Evolutionary conservation across 2,888 invertebrate species (phyloP).

Genomic region (Phrixothrix hirtus): DNA sequence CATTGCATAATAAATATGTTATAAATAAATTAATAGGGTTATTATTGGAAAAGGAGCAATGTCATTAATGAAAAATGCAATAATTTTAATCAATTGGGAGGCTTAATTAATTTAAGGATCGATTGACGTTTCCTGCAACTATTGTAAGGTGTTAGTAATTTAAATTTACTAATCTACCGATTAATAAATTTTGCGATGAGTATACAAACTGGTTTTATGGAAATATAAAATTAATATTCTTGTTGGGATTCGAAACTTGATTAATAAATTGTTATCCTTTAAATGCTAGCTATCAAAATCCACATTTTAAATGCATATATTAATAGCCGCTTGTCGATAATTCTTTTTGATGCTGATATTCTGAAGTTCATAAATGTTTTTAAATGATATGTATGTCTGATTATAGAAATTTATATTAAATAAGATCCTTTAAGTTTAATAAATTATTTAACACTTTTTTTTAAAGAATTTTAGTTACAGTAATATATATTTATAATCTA

Average conservation of each 20-base stretch:
- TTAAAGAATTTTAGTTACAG: too few relatives aligned
- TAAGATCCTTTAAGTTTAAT: too few relatives aligned
- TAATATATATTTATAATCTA: too few relatives aligned
- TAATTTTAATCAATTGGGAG: constrained; percentile 5
- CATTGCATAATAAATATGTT: constrained; percentile 1
- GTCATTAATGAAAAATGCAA: background rate
- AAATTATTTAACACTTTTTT: too few relatives aligned
- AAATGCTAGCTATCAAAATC: constrained; percentile 13
- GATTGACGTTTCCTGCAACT: constrained; percentile 20
- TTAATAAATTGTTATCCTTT: constrained; percentile 37
- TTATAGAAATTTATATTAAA: too few relatives aligned
- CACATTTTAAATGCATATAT: constrained; percentile 23
- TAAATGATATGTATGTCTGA: too few relatives aligned
- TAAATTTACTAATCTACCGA: constrained; percentile 33
- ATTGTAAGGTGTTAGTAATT: constrained; percentile 27
- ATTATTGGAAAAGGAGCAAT: too few relatives aligned
- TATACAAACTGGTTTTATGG: constrained; percentile 32
- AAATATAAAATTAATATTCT: constrained; percentile 39
- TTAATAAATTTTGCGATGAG: constrained; percentile 36
- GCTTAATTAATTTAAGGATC: constrained; percentile 18
- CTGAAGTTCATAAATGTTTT: too few relatives aligned
- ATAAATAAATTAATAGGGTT: background rate
- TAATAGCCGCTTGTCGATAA: constrained; percentile 17
- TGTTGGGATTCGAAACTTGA: constrained; percentile 37
- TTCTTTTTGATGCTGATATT: constrained; percentile 13